phyloP scores from a whole-genome alignment of 1,140 invertebrate genomes.

The Lordiphosa mommai region DNA sequence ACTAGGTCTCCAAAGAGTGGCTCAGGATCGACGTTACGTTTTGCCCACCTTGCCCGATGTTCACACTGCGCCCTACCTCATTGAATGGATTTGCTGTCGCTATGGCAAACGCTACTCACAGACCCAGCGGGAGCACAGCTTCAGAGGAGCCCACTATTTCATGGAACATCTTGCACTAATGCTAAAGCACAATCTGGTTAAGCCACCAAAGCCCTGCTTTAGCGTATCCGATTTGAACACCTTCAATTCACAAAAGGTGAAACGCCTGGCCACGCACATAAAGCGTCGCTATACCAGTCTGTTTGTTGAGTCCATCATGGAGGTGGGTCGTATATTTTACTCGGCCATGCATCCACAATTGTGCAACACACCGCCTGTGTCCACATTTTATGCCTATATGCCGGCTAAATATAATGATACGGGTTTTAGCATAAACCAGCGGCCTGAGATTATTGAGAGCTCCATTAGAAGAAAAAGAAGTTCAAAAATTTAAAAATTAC shows the following conservation, averaged over 20 bases:
- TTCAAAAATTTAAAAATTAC: not conserved
- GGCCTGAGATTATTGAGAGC: not conserved
- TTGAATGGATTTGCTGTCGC: conserved; percentile 53
- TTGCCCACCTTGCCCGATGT: conserved; percentile 56
- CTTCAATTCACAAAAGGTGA: not conserved
- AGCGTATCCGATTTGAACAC: not conserved
- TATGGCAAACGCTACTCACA: conserved; percentile 48
- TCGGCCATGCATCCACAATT: conserved; percentile 21
- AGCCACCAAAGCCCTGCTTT: not conserved
- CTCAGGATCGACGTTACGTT: conserved; percentile 37
- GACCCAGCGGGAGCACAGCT: conserved; percentile 7
- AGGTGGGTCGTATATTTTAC: conserved; percentile 36
- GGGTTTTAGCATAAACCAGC: not conserved
- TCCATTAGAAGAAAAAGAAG: not conserved
- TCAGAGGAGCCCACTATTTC: not conserved
- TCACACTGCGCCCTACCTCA: conserved; percentile 40
- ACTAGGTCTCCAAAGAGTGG: conserved; percentile 30
- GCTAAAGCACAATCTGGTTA: not conserved
- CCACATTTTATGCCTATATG: conserved; percentile 49
- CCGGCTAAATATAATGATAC: conserved; percentile 32
- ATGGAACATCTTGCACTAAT: conserved; percentile 12
- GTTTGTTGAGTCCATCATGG: conserved; percentile 35
- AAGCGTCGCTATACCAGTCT: not conserved
- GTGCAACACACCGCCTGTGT: not conserved
- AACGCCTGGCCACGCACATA: not conserved